Evolutionary conservation across 2,113 vertebrate species (phyloP).

Genomic region (Hippocampus guttulatus): DNA sequence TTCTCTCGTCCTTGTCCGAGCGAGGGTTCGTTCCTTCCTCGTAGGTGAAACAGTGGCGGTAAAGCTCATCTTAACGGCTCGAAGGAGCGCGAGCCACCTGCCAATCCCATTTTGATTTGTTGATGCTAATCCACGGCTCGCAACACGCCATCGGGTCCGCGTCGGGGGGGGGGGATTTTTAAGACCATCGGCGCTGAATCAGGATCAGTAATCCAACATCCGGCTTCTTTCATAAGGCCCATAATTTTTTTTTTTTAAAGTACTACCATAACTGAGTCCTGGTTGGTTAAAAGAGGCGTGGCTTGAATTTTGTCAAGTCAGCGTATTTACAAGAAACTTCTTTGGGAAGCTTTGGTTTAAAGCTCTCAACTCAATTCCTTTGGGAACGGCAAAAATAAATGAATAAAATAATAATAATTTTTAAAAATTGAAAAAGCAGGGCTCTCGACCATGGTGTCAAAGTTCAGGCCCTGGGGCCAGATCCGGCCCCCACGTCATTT

Average conservation of each 20-base stretch:
- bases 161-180: background rate
- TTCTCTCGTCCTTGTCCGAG: constrained; percentile 28
- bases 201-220: constrained; percentile 19
- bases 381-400: too few species aligned
- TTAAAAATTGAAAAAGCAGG: too few species aligned
- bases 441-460: too few species aligned
- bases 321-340: constrained; percentile 3
- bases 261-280: background rate
- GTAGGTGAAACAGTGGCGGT: constrained; percentile 32
- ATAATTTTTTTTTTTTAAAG: background rate
- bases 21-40: constrained; percentile 4
- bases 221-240: background rate
- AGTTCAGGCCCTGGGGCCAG: too few species aligned
- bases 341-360: background rate
- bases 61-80: constrained; percentile 65
- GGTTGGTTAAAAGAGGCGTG: background rate
- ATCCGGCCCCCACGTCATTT: too few species aligned
- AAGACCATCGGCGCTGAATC: constrained; percentile 32
- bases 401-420: too few species aligned
- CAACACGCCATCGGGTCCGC: constrained; percentile 24
- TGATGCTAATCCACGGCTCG: constrained; percentile 56
- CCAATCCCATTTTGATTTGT: constrained; percentile 65
- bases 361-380: too few species aligned
- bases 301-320: background rate
- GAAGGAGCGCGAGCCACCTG: constrained; percentile 51